Evolutionary conservation across 2,113 vertebrate species (phyloP), one percentile per base, ranked within the genome.

Genomic region (Microcebus lehilahytsara): DNA sequence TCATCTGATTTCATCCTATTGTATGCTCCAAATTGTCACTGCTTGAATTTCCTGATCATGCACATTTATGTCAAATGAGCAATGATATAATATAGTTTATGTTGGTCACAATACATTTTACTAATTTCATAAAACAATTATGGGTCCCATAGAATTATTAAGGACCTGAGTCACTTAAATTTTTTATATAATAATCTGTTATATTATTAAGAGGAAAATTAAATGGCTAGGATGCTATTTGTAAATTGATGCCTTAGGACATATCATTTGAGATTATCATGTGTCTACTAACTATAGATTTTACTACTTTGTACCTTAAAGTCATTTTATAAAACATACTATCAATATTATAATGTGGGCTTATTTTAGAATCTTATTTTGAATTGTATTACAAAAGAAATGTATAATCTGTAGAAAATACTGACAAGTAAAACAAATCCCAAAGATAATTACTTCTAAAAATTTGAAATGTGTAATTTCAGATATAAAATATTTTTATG

Each of bases 401-500:
- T 74, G 20, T 9, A 40, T 78, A 42, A 22, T 85, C 78, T 90
- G 1, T 77, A 79, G 66, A 96, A 93, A 87, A 92, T 92, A 67
- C 34, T 90, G 23, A 75, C 5, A 74, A 88, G 72, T 62, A 58
- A 93, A 95, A 86, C 22, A 93, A 96, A 91, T 46, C 23, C 37
- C 51, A 92, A 95, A 95, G 89, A 93, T 58, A 95, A 79, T 90
- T 89, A 78, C 34, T 96, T 97, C n/a, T 88, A 88, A 94, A 95
- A 93, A 49, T 25, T 46, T 85, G 22, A 97, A 91, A 71, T 85
- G 30, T 32, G 67, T 96, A 62, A 49, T 92, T 95, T 96, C 14
- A 92, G 74, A 13, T 88, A 88, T 94, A 96, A 97, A 96, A 88
- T 74, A 93, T 72, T 87, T 96, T 95, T 90, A 79, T 92, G 69